phyloP scores from a whole-genome alignment of 2,797 vertebrate genomes.

The Epinephelus awoara region DNA sequence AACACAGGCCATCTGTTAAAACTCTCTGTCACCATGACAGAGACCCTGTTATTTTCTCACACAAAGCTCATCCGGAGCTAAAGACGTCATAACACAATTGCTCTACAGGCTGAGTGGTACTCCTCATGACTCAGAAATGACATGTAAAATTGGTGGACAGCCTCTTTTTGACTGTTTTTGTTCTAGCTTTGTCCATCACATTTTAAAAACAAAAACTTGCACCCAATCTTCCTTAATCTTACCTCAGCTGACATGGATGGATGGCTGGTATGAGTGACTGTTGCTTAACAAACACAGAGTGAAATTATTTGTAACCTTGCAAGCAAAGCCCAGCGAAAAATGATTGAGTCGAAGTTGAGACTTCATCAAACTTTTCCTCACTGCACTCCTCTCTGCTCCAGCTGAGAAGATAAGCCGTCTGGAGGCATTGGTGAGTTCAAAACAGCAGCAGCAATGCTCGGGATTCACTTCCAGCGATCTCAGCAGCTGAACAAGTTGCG shows the following conservation, averaged over 20 bases:
- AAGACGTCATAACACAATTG: not conserved
- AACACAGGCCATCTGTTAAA: not conserved
- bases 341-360: conserved; percentile 43
- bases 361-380: conserved; percentile 64
- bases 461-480: conserved; percentile 64
- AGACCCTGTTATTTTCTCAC: not conserved
- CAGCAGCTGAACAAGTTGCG: conserved; percentile 50
- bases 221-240: not conserved
- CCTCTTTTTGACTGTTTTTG: not conserved
- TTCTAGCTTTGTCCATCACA: not conserved
- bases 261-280: conserved; percentile 6
- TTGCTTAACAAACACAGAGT: conserved; percentile 20
- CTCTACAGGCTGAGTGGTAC: no score
- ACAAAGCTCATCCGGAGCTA: not conserved
- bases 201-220: not conserved
- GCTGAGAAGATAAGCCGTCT: conserved; percentile 74
- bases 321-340: not conserved
- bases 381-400: conserved; percentile 42
- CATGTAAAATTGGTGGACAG: not conserved
- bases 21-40: not conserved
- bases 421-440: conserved; percentile 45
- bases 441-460: conserved; percentile 39
- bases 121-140: not conserved
- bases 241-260: not conserved
- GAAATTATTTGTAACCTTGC: conserved; percentile 8